Base-by-base conservation (phyloP, 2,888 invertebrate genomes). In the Drosophila phalerata region DNA sequence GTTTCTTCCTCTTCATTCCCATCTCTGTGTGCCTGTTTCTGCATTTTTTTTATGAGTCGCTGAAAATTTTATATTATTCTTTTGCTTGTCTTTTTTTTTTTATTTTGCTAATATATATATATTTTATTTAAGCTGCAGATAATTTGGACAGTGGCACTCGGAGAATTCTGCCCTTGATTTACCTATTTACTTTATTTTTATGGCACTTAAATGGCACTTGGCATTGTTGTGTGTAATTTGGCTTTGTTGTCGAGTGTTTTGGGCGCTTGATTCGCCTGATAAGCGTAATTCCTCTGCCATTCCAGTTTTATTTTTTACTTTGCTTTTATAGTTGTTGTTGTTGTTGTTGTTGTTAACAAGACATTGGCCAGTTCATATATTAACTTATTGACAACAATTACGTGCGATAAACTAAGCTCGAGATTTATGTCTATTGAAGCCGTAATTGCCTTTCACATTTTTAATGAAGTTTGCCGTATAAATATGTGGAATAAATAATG, bases 151-250 rank as follows among this genome's bases (percentile, higher is more conserved):
- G 74, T 49, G 49, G 13, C 42, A 57, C 49, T 49, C 49, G 37
- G 63, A 49, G 53, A 67, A 43, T 57, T 48, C 66, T 57, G 69
- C 57, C 58, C 75, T 64, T 82, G 80, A 82, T 84, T 85, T 85
- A 84, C 84, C 81, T 81, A 85, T 85, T 85, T 85, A 80, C 79
- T 79, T 85, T 73, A 79, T 78, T 85, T 86, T 87, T 81, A 83
- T 80, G 81, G 79, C 87, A 79, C 78, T 83, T 70, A 73, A 85
- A 83, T 80, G 85, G 64, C 80, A 80, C 77, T 82, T 73, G 77
- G 71, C 77, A 62, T 58, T 68, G 63, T 42, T 70, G 63, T 75
- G 75, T 82, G 83, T 76, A 80, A 80, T 83, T 82, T 83, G 72
- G 81, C 79, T 71, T 72, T 79, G 79, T 77, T 75, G 60, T 62